Evolutionary conservation across 2,888 invertebrate species (phyloP).

Genomic region (Caenorhabditis panamensis): DNA sequence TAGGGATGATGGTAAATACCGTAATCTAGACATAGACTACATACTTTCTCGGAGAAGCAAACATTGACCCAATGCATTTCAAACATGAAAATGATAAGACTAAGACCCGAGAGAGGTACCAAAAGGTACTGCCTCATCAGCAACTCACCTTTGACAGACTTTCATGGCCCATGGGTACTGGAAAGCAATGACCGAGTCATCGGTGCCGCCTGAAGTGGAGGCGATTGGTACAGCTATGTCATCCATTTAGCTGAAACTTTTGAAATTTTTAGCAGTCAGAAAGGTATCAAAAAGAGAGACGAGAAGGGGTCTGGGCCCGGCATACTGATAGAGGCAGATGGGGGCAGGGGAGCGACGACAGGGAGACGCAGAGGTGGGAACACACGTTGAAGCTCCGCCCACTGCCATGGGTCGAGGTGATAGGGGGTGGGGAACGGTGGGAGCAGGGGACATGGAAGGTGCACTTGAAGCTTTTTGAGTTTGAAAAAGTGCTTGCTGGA

Average conservation of each 20-base stretch:
- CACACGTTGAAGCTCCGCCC: no score
- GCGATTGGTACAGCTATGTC: conserved; percentile 64
- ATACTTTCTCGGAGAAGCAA: conserved; percentile 41
- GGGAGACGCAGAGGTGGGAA: no score
- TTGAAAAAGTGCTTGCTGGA: neutral
- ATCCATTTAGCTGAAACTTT: conserved; percentile 39
- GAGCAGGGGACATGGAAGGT: neutral
- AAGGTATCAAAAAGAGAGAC: no score
- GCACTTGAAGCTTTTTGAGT: no score
- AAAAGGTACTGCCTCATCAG: neutral
- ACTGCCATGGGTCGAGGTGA: no score
- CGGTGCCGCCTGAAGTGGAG: conserved; percentile 55
- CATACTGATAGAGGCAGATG: conserved; percentile 50
- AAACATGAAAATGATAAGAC: no score
- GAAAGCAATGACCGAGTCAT: conserved; percentile 62
- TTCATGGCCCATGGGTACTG: conserved; percentile 68
- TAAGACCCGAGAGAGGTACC: no score
- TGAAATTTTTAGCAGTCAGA: no score
- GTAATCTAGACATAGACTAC: no score
- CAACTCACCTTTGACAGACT: conserved; percentile 63
- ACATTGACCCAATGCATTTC: conserved; percentile 25
- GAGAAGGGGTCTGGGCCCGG: no score
- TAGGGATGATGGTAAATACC: no score
- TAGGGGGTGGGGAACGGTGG: no score
- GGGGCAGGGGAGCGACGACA: neutral